A percentile compares a stretch with the other conserved stretches of the same genome.
These are phyloP conservation scores for Caerostris extrusa DNA, from an alignment of 1,140 invertebrate species.

Conservation along the genomic window DNA sequence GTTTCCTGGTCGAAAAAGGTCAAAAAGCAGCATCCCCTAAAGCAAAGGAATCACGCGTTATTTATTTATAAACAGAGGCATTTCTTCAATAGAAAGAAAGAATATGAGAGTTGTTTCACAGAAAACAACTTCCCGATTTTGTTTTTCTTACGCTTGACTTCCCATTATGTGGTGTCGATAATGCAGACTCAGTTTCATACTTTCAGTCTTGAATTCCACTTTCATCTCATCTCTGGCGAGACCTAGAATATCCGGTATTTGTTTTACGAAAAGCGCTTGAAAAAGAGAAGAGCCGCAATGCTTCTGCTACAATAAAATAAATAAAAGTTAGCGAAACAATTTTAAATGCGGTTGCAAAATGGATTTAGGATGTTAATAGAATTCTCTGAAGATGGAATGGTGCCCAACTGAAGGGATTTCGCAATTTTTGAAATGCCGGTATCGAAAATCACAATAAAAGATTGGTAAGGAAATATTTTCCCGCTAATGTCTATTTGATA, in stretches of 20 bases:
- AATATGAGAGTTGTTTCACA: neutral
- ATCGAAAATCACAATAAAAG: neutral
- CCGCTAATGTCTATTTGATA: too few species aligned
- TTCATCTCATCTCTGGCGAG: neutral
- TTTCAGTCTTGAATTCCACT: conserved; percentile 8
- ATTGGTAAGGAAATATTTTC: too few species aligned
- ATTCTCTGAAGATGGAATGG: neutral
- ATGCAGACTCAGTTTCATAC: conserved; percentile 37
- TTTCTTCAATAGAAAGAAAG: conserved; percentile 47
- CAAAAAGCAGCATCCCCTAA: conserved; percentile 21
- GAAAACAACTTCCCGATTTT: conserved; percentile 40
- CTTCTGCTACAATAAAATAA: neutral
- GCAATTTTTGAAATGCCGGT: neutral
- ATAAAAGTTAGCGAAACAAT: neutral
- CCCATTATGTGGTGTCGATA: conserved; percentile 49
- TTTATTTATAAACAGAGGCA: conserved; percentile 59
- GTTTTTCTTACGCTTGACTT: conserved; percentile 53
- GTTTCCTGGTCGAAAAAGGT: conserved; percentile 59
- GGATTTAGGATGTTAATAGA: conserved; percentile 31
- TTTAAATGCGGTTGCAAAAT: neutral
- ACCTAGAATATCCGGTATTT: neutral
- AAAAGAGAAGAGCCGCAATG: neutral
- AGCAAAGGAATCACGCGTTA: conserved; percentile 38
- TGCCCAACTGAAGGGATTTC: neutral
- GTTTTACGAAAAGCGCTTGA: conserved; percentile 16